phyloP scores from a whole-genome alignment of 2,888 invertebrate species.

The Aphodius sticticus region DNA sequence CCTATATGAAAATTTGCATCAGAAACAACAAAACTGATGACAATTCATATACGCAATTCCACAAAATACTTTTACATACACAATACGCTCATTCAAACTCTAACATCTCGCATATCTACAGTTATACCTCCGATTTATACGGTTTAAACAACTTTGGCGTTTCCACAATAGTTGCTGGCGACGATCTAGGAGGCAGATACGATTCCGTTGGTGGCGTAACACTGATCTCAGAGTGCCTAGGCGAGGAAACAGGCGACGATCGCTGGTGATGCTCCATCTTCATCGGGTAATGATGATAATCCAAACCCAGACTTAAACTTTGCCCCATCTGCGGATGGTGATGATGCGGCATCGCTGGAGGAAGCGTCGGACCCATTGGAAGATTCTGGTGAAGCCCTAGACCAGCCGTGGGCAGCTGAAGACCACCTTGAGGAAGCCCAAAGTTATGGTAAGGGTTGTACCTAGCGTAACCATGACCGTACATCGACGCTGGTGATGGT shows the following conservation, averaged over 20 bases:
- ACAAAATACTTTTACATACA: background rate
- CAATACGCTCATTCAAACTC: background rate
- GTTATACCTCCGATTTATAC: slow-evolving; percentile 68
- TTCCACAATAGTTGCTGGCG: slow-evolving; percentile 53
- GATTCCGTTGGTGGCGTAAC: slow-evolving; percentile 56
- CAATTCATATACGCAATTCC: background rate
- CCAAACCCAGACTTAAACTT: slow-evolving; percentile 50
- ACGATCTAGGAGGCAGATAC: slow-evolving; percentile 51
- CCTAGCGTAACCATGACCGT: slow-evolving; percentile 66
- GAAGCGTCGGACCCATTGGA: slow-evolving; percentile 52
- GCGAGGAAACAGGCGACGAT: slow-evolving; percentile 54
- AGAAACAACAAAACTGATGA: background rate
- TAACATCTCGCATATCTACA: background rate
- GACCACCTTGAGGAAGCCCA: slow-evolving; percentile 60
- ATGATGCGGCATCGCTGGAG: slow-evolving; percentile 58
- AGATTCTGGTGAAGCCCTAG: slow-evolving; percentile 48
- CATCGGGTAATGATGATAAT: slow-evolving; percentile 50
- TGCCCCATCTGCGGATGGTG: slow-evolving; percentile 50
- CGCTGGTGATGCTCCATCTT: slow-evolving; percentile 38
- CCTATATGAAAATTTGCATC: background rate
- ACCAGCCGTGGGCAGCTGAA: slow-evolving; percentile 57
- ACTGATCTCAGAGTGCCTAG: slow-evolving; percentile 56
- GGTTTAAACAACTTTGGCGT: slow-evolving; percentile 79
- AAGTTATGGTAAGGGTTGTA: slow-evolving; percentile 63
- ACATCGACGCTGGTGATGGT: slow-evolving; percentile 66